A percentile compares a stretch with the other conserved stretches of the same genome.
These are phyloP conservation scores for Diploptera punctata DNA, from an alignment of 2,888 invertebrate species.

Conservation along the genomic window DNA sequence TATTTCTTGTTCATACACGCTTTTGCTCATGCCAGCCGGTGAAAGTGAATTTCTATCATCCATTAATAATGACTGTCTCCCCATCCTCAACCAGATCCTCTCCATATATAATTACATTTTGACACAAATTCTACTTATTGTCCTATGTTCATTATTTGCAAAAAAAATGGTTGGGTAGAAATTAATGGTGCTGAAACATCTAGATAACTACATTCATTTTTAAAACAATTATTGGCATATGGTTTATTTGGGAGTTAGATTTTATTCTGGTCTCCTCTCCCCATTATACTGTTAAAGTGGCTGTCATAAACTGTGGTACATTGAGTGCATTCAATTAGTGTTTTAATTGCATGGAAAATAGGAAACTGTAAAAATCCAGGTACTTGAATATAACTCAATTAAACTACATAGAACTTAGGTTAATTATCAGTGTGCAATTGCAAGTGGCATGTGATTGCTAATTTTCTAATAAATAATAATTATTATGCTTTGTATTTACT, in stretches of 20 bases:
- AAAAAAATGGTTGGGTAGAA: neutral
- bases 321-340: neutral
- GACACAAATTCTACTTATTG: neutral
- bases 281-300: neutral
- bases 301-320: conserved; percentile 7
- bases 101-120: neutral
- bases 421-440: too few relatives aligned
- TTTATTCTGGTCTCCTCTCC: neutral
- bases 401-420: too few relatives aligned
- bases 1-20: neutral
- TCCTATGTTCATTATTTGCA: neutral
- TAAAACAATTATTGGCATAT: neutral
- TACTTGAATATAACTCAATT: too few relatives aligned
- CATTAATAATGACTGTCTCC: neutral
- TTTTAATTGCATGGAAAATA: too few relatives aligned
- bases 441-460: too few relatives aligned
- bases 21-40: neutral
- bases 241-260: neutral
- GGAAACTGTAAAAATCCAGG: too few relatives aligned
- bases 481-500: too few relatives aligned
- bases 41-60: neutral
- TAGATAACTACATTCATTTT: neutral
- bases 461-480: too few relatives aligned
- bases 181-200: neutral
- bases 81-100: neutral